phyloP scores from a whole-genome alignment of 2,888 invertebrate genomes.

The Apocheima hispidaria region DNA sequence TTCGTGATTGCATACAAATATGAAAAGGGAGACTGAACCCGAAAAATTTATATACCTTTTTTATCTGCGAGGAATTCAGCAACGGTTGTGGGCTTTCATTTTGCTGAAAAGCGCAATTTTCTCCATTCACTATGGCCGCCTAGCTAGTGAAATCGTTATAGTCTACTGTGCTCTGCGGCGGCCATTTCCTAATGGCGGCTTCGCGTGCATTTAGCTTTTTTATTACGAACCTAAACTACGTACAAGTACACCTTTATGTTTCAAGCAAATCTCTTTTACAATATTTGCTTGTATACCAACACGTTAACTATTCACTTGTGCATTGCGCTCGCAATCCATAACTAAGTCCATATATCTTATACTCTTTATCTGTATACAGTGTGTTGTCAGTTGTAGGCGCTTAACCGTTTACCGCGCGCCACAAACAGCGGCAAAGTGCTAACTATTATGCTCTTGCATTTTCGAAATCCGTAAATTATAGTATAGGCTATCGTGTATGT shows the following conservation, averaged over 20 bases:
- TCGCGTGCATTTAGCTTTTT: conserved; percentile 80
- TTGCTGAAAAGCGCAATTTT: conserved; percentile 84
- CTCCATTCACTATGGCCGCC: conserved; percentile 77
- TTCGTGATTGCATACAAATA: conserved; percentile 64
- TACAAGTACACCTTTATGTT: conserved; percentile 49
- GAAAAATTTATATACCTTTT: conserved; percentile 63
- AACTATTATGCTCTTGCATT: conserved; percentile 54
- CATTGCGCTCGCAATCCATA: conserved; percentile 31
- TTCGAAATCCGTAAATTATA: conserved; percentile 64
- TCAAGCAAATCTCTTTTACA: conserved; percentile 34
- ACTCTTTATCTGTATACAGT: too few species aligned
- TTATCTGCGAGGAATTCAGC: conserved; percentile 72
- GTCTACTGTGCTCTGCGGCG: conserved; percentile 68
- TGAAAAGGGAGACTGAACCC: conserved; percentile 58
- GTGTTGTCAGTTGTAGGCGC: conserved; percentile 2
- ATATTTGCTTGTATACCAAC: conserved; percentile 28
- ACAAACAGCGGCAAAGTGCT: conserved; percentile 47
- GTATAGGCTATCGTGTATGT: conserved; percentile 56
- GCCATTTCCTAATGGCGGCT: conserved; percentile 82
- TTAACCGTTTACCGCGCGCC: conserved; percentile 27
- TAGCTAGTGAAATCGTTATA: conserved; percentile 82
- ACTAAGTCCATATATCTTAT: background rate
- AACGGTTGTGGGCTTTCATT: conserved; percentile 75
- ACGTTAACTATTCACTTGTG: conserved; percentile 32
- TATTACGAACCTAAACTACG: conserved; percentile 58